Evolutionary conservation across 1,140 invertebrate species (phyloP).

Genomic region (Amphibalanus amphitrite): DNA sequence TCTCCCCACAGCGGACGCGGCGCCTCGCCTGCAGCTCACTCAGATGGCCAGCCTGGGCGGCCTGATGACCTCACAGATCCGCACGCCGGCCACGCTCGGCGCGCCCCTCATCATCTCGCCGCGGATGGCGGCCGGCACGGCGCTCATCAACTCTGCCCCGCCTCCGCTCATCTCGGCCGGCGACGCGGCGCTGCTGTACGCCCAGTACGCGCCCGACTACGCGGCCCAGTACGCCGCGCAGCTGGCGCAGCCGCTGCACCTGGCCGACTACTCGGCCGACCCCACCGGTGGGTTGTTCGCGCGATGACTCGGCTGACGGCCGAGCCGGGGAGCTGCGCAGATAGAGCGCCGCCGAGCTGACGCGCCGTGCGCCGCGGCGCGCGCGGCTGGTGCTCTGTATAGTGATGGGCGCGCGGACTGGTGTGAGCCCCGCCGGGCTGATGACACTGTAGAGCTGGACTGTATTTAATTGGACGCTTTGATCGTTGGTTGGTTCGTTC

Average conservation of each 20-base stretch:
- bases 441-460: neutral
- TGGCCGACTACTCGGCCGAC: neutral
- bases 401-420: neutral
- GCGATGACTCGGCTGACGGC: neutral
- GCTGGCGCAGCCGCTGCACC: neutral
- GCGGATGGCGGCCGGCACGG: slow-evolving; percentile 1
- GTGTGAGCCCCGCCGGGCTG: neutral
- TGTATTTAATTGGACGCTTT: neutral
- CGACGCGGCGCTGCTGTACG: slow-evolving; percentile 1
- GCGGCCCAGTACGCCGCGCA: neutral
- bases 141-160: neutral
- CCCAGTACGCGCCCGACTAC: neutral
- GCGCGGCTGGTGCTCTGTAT: neutral
- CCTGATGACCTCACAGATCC: neutral
- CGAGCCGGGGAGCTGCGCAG: too few species aligned
- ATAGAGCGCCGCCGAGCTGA: too few species aligned
- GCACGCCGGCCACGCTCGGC: neutral
- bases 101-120: neutral
- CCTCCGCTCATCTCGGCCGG: neutral
- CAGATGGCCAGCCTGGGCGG: neutral
- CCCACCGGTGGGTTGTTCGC: slow-evolving; percentile 5
- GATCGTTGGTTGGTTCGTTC: neutral
- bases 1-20: neutral
- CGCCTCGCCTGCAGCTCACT: neutral
- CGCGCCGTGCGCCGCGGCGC: too few species aligned